Evolutionary conservation across 2,888 invertebrate genomes (phyloP), one percentile per base, ranked within the genome.

Genomic region (Margaritifera margaritifera): DNA sequence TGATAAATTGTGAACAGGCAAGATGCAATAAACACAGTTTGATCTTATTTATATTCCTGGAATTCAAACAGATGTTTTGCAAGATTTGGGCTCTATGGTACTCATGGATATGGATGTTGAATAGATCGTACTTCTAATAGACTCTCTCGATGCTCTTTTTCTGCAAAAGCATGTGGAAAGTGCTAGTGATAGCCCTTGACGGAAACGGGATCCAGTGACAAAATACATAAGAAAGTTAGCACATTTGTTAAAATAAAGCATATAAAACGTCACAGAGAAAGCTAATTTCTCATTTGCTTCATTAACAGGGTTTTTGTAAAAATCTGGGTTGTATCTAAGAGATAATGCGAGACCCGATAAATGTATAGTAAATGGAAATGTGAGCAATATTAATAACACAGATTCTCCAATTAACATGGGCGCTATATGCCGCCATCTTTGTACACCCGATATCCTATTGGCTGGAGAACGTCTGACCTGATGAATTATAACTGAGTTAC

Each of bases 341-440:
- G 74, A 60, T n/a, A 77, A 69, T 50, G 77, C 72, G 4, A 77
- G 67, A 22, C 74, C 42, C 8, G 80, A 72, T 20, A 81, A 69
- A 31, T 82, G 79, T 31, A 83, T 42, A 2, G 82, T 75, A 62
- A 83, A 84, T 1, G 84, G 84, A 64, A 80, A 82, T 20, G 84
- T 83, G 20, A 84, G 68, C 4, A 83, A 53, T 5, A 83, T 70
- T 51, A 84, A 63, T 0, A 81, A 69, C 19, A 80, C 62, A 4
- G 84, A 84, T 60, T 83, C 83, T 19, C 80, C 80, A 6, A 84
- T 72, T 31, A 84, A 64, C 83, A 83, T 83, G 19, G 77, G 78
- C 1, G 80, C 76, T 11, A 83, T 77, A 58, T 83, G 82, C 59
- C 75, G 78, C 66, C 71, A 68, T 51, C 68, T 73, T 56, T 71